Evolutionary conservation across 2,888 invertebrate species (phyloP), one percentile per base, ranked within the genome.

Genomic region (Cerastis rubricosa): DNA sequence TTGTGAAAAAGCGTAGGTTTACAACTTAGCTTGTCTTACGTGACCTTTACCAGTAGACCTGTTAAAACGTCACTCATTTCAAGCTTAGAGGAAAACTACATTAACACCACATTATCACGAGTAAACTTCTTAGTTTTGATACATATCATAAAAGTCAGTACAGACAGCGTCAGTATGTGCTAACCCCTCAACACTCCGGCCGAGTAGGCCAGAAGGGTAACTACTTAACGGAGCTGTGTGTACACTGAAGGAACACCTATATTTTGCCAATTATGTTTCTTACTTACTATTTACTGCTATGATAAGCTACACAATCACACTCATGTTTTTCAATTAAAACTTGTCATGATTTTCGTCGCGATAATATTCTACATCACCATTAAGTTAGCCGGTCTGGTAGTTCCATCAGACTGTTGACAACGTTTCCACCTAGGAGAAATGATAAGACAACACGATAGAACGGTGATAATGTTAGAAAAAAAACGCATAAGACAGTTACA

Each of bases 281-380:
- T 19, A 61, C 19, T 61, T 61, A 61, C 9, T 35, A 35, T 14
- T 54, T 47, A 14, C 22, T 43, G 11, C 14, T 54, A n/a, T 51
- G 14, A 35, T 35, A 47, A 35, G 22, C 35, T 51, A 43, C 1
- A 11, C 25, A 17, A 17, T 35, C 80, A 9, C 35, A 49, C 75
- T 64, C n/a, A 9, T 65, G 64, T 43, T 64, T 64, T 59, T 43
- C 45, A 65, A 71, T 71, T 61, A 70, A 69, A 75, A 78, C 45
- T n/a, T 76, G 74, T 73, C 57, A 68, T 49, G 69, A 80, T 86
- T 71, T 79, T 73, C 49, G 49, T 68, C 43, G 25, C 67, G 68
- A 87, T 81, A 76, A 81, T 85, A 85, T 65, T 35, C 64, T 78
- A 74, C 75, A 70, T 47, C 54, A 63, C 57, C 73, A 84, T 81